Evolutionary conservation across 2,888 invertebrate genomes (phyloP), one percentile per base, ranked within the genome.

Genomic region (Meteorus colon): DNA sequence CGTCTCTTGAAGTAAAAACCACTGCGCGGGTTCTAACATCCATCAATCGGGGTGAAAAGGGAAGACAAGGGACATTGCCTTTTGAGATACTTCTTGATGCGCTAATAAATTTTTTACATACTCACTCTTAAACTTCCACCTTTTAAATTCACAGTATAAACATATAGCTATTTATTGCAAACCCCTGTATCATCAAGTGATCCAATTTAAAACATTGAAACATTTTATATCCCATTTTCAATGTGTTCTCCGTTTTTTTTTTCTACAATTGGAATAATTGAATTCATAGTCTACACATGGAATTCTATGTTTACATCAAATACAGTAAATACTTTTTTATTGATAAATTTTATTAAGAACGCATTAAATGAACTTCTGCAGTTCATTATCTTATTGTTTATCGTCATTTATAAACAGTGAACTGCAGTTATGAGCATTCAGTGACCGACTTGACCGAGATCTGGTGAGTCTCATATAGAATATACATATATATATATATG

Each of bases 301-400:
- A 8, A n/a, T 48, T n/a, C 1, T 48, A 48, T 48, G 8, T 55
- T 55, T 55, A 6, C 19, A 55, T 24, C 8, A 55, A 55, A 24
- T 55, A 24, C 4, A 55, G 19, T 55, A 24, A 24, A 55, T 19
- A 24, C 19, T 5, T 19, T 65, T n/a, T n/a, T 63, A 48, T 29
- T 29, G 81, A 83, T 82, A 82, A 82, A 81, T 78, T 87, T 86
- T 85, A 87, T 82, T 79, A 68, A 74, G 68, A 48, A 69, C 19
- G 48, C 67, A 67, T 27, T 63, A 19, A 55, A 51, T 27, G 85
- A 85, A 87, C 86, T 88, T 86, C 88, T 89, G 89, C 87, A 88
- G 87, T 88, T 87, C 89, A 89, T 89, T 89, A 89, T 86, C 83
- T 86, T 82, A 84, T 84, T 88, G 88, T 89, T 88, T 88, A 86